Base-by-base conservation (phyloP, 2,888 invertebrate species). In the Latheticus oryzae region DNA sequence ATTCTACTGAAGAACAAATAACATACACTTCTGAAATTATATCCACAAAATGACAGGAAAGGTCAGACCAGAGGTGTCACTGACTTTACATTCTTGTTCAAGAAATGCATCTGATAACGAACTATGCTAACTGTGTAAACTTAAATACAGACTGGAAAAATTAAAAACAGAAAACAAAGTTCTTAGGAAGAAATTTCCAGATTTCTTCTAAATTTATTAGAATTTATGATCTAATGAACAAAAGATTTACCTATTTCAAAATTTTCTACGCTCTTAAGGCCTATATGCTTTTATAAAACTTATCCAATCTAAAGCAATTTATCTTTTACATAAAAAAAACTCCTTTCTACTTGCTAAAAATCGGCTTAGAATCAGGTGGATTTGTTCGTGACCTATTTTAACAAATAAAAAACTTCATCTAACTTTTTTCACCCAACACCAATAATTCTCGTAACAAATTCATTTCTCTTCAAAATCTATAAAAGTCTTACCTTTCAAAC, bases 361-460 rank as follows among this genome's bases (percentile, higher is more conserved):
- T 11, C 26, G 24, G 26, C 26, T 26, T 26, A 3, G 26, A 11
- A 16, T 26, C 13, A 11, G 19, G 23, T 38, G 21, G 11, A 13
- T 11, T 7, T 12, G 26, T 16, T 28, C 28, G 42, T 28, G 42
- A 42, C 42, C 42, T 42, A 42, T 42, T 42, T 42, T 42, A 17
- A 8, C 17, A 21, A 4, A 5, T 38, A 12, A 38, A 23, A 42
- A 42, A 42, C 42, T 42, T 28, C 13, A 42, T 42, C 42, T 28
- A 24, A 28, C 16, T 42, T 42, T 28, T 38, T 42, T 42, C 17
- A n/a, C 28, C 28, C 17, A 28, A 9, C 28, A 16, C 16, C 42
- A 24, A 26, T 28, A 42, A 42, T 28, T 42, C 42, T 42, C 26
- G 4, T 16, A 12, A n/a, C 5, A 40, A 40, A 40, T 40, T 26